phyloP scores from a whole-genome alignment of 2,113 vertebrate species.

The Empidonax alnorum region DNA sequence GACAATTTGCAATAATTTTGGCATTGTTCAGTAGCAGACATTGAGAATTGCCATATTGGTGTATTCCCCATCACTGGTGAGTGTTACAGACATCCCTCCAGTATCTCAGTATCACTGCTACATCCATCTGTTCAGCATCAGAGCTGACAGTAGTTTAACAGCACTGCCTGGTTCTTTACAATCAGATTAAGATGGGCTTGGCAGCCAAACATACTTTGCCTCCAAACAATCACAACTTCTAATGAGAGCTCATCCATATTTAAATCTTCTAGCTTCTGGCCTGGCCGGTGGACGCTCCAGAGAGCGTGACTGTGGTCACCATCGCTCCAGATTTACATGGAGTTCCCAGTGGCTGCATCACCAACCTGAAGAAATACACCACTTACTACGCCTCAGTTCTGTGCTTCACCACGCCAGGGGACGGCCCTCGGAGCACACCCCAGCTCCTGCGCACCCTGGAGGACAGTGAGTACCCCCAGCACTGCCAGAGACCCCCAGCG shows the following conservation, averaged over 20 bases:
- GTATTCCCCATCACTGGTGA: neutral
- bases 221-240: neutral
- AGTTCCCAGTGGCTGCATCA: constrained; percentile 85
- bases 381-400: constrained; percentile 86
- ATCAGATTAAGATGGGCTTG: constrained; percentile 30
- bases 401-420: constrained; percentile 94
- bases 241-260: neutral
- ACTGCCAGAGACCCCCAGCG: neutral
- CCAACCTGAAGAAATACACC: constrained; percentile 88
- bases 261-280: constrained; percentile 80
- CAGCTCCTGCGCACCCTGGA: constrained; percentile 87
- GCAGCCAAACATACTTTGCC: neutral
- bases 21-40: neutral
- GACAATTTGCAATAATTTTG: neutral
- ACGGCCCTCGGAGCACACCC: constrained; percentile 86
- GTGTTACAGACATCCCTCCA: neutral
- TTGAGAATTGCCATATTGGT: neutral
- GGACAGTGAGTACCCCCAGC: constrained; percentile 84
- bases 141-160: neutral
- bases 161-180: neutral
- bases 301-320: constrained; percentile 79
- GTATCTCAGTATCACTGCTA: neutral
- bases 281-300: constrained; percentile 83
- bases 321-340: constrained; percentile 93
- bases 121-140: constrained; percentile 22